A percentile compares a stretch with the other conserved stretches of the same genome.
phyloP scores from a whole-genome alignment of 35 echinoderm and acorn worm genomes.

The Apostichopus japonicus region DNA sequence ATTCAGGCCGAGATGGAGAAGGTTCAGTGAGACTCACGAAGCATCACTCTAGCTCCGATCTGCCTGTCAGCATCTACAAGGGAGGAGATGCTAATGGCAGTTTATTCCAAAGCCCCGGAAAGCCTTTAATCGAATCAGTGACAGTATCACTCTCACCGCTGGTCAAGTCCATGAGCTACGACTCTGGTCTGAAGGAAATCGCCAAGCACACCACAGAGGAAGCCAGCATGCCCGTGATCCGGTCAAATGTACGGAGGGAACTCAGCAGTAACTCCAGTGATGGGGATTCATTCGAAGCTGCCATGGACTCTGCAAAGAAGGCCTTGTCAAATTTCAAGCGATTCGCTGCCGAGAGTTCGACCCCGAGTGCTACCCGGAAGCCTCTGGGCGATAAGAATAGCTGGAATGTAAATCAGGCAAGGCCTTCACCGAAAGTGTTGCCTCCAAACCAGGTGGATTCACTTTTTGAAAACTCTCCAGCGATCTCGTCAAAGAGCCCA shows the following conservation, averaged over 20 bases:
- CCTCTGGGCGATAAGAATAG: slow-evolving; percentile 24
- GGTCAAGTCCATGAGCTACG: slow-evolving; percentile 74
- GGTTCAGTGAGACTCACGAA: background rate
- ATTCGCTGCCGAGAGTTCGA: slow-evolving; percentile 33
- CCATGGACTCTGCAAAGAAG: slow-evolving; percentile 26
- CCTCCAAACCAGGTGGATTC: background rate
- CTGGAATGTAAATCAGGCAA: background rate
- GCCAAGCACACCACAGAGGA: background rate
- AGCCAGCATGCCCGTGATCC: background rate
- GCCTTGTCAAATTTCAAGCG: slow-evolving; percentile 29
- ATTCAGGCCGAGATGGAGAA: background rate
- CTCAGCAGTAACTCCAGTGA: background rate
- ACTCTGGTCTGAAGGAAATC: slow-evolving; percentile 63
- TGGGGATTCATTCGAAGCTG: slow-evolving; percentile 28
- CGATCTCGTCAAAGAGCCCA: background rate
- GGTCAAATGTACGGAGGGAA: background rate
- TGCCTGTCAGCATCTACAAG: background rate
- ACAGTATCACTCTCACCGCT: slow-evolving; percentile 42
- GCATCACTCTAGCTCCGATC: slow-evolving; percentile 27
- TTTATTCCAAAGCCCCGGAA: background rate
- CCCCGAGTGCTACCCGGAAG: background rate
- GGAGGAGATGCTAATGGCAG: background rate
- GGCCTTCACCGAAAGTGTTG: background rate
- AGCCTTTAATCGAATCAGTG: background rate
- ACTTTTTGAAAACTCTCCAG: background rate